Evolutionary conservation across 2,113 vertebrate species (phyloP).

Genomic region (Trachemys scripta): DNA sequence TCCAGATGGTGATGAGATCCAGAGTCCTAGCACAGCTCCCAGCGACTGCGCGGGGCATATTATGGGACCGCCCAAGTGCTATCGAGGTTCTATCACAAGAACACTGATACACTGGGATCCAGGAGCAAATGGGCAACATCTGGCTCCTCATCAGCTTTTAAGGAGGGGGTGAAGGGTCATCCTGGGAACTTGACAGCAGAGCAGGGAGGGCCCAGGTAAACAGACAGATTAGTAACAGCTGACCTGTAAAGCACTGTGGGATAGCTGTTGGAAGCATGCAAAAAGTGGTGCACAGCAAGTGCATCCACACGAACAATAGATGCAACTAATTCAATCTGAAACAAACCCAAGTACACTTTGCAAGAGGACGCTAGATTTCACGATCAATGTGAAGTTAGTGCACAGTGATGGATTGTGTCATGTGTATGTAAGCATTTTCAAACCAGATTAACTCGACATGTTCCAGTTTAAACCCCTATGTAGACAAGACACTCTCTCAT

Average conservation of each 20-base stretch:
- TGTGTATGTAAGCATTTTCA: not conserved
- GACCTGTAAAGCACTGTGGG: not conserved
- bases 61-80: not conserved
- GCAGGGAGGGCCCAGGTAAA: not conserved
- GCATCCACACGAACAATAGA: not conserved
- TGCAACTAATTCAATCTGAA: not conserved
- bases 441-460: not conserved
- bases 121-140: not conserved
- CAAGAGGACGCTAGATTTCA: not conserved
- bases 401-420: not conserved
- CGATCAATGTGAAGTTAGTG: not conserved
- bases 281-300: not conserved
- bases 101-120: not conserved
- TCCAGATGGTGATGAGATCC: not conserved
- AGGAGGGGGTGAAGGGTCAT: not conserved
- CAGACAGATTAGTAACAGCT: not conserved
- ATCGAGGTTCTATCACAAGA: not conserved
- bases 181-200: not conserved
- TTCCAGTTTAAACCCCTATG: not conserved
- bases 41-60: not conserved
- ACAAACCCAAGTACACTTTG: not conserved
- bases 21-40: not conserved
- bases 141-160: not conserved
- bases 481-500: not conserved
- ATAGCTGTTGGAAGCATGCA: not conserved